Percentiles rank a stretch among this genome's conserved stretches.
Evolutionary conservation across 2,888 invertebrate species (phyloP).

Genomic region (Dynastes tityus): DNA sequence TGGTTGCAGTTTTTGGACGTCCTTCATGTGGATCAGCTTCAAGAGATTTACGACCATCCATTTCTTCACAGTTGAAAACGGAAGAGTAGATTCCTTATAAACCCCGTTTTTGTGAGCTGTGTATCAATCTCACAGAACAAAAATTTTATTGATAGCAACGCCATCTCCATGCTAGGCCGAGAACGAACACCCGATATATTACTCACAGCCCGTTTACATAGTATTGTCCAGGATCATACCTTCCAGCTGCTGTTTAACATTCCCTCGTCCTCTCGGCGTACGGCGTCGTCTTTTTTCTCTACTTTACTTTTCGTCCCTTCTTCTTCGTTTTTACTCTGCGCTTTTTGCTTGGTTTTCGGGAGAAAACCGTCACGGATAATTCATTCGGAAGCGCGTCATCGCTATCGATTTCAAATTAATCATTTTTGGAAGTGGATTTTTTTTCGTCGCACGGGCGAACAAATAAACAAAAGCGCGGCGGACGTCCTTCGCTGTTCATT

Average conservation of each 20-base stretch:
- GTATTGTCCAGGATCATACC: background rate
- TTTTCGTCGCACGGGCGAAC: conserved; percentile 5
- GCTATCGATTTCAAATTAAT: conserved; percentile 42
- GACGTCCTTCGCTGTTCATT: conserved; percentile 34
- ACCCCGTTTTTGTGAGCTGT: too few species aligned
- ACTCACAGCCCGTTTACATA: background rate
- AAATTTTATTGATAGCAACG: too few species aligned
- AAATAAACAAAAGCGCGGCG: conserved; percentile 10
- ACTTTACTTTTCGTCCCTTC: background rate
- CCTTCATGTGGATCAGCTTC: too few species aligned
- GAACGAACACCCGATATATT: too few species aligned
- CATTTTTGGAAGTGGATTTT: conserved; percentile 38
- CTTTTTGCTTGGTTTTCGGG: conserved; percentile 3
- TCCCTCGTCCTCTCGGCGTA: background rate
- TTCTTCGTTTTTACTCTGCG: background rate
- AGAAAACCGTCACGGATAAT: conserved; percentile 1
- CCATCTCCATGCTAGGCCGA: too few species aligned
- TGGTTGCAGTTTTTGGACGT: too few species aligned
- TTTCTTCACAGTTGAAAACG: too few species aligned
- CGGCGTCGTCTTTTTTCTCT: background rate
- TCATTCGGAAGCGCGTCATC: conserved; percentile 11
- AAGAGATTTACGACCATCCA: too few species aligned
- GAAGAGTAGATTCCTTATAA: too few species aligned
- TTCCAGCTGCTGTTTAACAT: conserved; percentile 21
- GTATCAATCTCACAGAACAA: too few species aligned